Base-by-base conservation (phyloP, 2,888 invertebrate genomes). In the Aleiodes alternator region DNA sequence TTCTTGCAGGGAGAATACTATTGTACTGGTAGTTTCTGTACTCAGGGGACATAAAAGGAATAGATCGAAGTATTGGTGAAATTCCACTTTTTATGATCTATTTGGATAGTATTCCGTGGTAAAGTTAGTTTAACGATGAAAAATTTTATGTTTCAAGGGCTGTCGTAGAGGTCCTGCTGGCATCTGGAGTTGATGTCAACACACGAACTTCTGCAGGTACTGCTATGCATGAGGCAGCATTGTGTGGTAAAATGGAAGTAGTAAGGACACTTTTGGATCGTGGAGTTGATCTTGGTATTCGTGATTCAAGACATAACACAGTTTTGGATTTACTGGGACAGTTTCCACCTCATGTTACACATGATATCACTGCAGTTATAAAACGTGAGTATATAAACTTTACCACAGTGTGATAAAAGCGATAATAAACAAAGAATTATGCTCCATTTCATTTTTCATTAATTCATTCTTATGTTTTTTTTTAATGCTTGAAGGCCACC, bases 221-320 rank as follows among this genome's bases (percentile, higher is more conserved):
- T 6, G 96, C 98, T 0, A 92, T 98, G 78, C 98, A 98, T 91
- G 97, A 98, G 88, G 98, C 98, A 0, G 97, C 97, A 0, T 92
- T 97, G 31, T 97, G 95, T 88, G 97, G 97, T 16, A 97, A 97
- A 90, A 94, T 95, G 81, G 95, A 96, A 76, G 97, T 97, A 16
- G 97, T 97, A 29, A 92, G 95, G 72, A 93, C 95, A 0, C 91
- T 98, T 50, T 91, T 98, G 14, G 94, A 95, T 78, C 92, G 94
- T 82, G 97, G 96, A 0, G 96, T 96, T 23, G 96, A 97, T 88
- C 91, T 96, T 56, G 92, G 93, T 78, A 94, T 96, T 59, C 93
- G 94, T 31, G 96, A 98, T 87, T 92, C 93, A 8, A 93, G 94
- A 79, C 94, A 95, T 75, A 94, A 95, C 87, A 98, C 97, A 6